phyloP scores from a whole-genome alignment of 2,113 vertebrate genomes.

The Phylloscopus trochilus region DNA sequence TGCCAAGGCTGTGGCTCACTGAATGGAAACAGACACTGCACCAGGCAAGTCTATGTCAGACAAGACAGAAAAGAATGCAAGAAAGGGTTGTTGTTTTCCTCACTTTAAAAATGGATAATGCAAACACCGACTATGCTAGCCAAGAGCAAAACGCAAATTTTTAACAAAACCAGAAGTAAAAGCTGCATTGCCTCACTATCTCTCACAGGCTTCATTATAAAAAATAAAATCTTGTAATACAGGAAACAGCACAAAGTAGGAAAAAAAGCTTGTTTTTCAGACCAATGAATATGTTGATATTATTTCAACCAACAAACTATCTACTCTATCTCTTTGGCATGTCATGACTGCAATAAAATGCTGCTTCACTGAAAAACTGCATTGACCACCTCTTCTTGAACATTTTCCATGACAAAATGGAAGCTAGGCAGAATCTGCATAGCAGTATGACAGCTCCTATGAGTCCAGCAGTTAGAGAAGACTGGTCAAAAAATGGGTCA shows the following conservation, averaged over 20 bases:
- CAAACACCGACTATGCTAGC: not conserved
- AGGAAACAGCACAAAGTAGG: not conserved
- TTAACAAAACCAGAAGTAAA: not conserved
- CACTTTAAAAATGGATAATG: not conserved
- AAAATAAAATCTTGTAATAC: not conserved
- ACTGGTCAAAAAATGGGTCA: not conserved
- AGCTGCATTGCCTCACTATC: not conserved
- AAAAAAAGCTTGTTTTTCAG: not conserved
- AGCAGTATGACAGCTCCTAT: not conserved
- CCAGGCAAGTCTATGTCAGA: not conserved
- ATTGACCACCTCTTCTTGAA: not conserved
- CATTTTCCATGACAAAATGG: not conserved
- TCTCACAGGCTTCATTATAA: not conserved
- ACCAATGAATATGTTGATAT: not conserved
- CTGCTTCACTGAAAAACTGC: not conserved
- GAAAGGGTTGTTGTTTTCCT: not conserved
- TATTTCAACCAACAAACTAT: not conserved
- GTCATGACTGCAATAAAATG: not conserved
- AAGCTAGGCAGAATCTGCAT: not conserved
- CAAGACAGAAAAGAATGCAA: not conserved
- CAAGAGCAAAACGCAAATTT: not conserved
- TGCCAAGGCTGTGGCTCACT: not conserved
- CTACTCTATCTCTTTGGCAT: not conserved
- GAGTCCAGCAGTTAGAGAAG: not conserved
- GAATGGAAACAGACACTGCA: not conserved